Percentiles rank a stretch among this genome's conserved stretches.
Evolutionary conservation across 2,113 vertebrate genomes (phyloP).

Genomic region (Podocnemis expansa): DNA sequence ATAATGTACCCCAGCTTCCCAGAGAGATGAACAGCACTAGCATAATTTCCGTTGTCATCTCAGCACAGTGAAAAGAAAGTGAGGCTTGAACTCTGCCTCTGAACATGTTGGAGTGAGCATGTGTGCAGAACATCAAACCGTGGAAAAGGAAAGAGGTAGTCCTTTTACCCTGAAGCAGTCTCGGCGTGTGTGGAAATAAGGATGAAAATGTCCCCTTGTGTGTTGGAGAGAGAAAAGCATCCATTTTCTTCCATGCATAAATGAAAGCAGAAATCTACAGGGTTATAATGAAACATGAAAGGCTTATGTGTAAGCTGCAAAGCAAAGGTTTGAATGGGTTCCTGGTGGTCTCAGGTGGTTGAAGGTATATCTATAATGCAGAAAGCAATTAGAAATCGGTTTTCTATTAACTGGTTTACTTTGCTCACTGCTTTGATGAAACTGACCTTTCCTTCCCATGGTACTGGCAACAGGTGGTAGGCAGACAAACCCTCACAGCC

Average conservation of each 20-base stretch:
- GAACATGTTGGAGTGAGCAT: accelerated
- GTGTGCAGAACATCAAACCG: background rate
- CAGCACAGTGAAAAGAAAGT: accelerated
- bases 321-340: conserved; percentile 72
- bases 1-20: accelerated
- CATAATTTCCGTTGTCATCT: accelerated
- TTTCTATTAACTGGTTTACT: conserved; percentile 73
- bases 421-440: conserved; percentile 64
- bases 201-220: conserved; percentile 5
- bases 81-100: background rate
- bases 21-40: accelerated
- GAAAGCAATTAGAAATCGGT: conserved; percentile 77
- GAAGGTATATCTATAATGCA: conserved; percentile 83
- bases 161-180: conserved; percentile 1
- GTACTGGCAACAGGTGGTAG: conserved; percentile 36
- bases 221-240: background rate
- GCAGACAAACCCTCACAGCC: conserved; percentile 18
- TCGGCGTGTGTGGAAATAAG: conserved; percentile 35
- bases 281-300: conserved; percentile 81
- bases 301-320: conserved; percentile 74
- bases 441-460: conserved; percentile 26
- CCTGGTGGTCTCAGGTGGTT: conserved; percentile 88
- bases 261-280: conserved; percentile 72
- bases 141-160: background rate
- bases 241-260: conserved; percentile 66